Evolutionary conservation across 2,888 invertebrate species (phyloP).

Genomic region (Ctena decussata): DNA sequence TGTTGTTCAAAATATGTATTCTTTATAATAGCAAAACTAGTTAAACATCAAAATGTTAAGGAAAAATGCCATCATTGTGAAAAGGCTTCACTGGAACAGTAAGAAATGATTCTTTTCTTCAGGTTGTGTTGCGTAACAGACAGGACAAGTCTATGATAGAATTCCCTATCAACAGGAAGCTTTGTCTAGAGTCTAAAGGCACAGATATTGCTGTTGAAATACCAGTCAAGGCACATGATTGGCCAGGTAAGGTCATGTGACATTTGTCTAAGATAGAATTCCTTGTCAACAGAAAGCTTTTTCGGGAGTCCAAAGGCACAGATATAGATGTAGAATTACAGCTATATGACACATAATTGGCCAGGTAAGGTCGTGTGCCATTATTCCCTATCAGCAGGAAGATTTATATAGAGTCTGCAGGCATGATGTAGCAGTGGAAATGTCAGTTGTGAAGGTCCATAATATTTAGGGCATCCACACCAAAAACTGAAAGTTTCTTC

Average conservation of each 20-base stretch:
- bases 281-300: constrained; percentile 78
- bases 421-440: no score
- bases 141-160: constrained; percentile 65
- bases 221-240: constrained; percentile 67
- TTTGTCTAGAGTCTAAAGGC: constrained; percentile 75
- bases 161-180: constrained; percentile 79
- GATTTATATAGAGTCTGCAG: no score
- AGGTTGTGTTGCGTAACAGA: constrained; percentile 70
- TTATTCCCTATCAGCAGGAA: no score
- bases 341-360: constrained; percentile 64
- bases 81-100: no score
- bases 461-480: no score
- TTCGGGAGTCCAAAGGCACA: constrained; percentile 74
- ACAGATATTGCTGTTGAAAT: constrained; percentile 82
- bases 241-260: constrained; percentile 66
- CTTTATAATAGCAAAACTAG: no score
- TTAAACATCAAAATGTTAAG: no score
- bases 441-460: no score
- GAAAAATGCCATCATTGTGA: no score
- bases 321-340: constrained; percentile 82
- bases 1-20: no score
- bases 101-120: neutral
- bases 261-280: constrained; percentile 73
- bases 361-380: constrained; percentile 67
- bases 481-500: no score